Conservation (phyloP, 2,113 vertebrate genomes). For the Okapia johnstoni region DNA sequence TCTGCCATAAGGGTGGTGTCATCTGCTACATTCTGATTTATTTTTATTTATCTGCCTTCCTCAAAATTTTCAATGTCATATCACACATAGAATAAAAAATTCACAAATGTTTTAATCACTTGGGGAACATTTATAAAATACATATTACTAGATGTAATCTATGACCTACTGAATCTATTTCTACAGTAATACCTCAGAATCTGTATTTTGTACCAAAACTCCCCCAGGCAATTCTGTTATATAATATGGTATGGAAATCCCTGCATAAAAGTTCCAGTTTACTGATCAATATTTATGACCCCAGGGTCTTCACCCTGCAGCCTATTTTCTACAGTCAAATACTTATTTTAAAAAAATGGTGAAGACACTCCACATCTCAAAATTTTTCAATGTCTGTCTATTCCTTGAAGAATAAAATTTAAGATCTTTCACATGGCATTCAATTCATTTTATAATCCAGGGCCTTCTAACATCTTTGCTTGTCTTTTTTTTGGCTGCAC, state of each 20-base stretch:
- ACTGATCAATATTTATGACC: neutral
- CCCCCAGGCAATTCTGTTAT: neutral
- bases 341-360: rapidly evolving
- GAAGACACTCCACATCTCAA: neutral
- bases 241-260: neutral
- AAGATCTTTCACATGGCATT: neutral
- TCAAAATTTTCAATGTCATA: neutral
- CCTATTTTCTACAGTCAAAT: neutral
- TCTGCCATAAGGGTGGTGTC: too few species aligned
- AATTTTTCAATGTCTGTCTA: neutral
- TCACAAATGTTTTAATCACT: neutral
- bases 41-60: neutral
- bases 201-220: neutral
- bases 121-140: neutral
- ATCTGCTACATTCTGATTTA: neutral
- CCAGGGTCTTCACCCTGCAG: neutral
- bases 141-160: neutral
- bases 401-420: neutral
- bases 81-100: neutral
- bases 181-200: neutral
- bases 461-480: neutral
- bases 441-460: neutral
- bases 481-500: neutral
- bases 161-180: neutral
- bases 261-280: neutral